Conservation (phyloP, 2,113 vertebrate species). For the Osmerus mordax region DNA sequence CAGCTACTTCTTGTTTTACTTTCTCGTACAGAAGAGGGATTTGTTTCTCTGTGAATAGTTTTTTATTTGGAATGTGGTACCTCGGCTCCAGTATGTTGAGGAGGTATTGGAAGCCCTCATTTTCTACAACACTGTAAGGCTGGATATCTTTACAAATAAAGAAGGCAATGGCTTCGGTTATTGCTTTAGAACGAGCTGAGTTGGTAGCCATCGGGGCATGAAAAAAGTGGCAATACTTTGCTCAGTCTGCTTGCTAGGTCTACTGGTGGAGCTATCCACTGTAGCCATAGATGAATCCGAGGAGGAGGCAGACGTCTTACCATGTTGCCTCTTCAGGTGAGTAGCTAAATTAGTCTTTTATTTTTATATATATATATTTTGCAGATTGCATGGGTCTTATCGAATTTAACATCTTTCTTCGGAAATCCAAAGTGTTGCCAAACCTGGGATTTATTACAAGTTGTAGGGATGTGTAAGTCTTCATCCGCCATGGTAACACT, state of each 20-base stretch:
- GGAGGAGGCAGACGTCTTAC: not conserved
- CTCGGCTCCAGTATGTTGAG: slow-evolving; percentile 9
- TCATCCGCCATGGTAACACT: too few species aligned
- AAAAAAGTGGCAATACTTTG: not conserved
- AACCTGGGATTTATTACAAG: too few species aligned
- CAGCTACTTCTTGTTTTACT: slow-evolving; percentile 5
- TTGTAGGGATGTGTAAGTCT: too few species aligned
- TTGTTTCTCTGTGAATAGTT: slow-evolving; percentile 11
- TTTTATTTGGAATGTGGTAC: slow-evolving; percentile 2
- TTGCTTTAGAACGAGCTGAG: slow-evolving; percentile 4
- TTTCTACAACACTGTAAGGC: slow-evolving; percentile 10
- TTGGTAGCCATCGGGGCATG: not conserved
- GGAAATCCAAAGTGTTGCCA: too few species aligned
- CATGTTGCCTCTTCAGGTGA: too few species aligned
- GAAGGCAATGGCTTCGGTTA: slow-evolving; percentile 10
- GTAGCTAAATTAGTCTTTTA: not conserved
- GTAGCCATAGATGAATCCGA: too few species aligned
- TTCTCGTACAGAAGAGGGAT: slow-evolving; percentile 15
- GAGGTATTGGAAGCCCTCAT: slow-evolving; percentile 10
- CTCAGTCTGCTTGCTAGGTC: not conserved
- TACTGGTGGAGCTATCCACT: not conserved
- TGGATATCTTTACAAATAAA: slow-evolving; percentile 16
- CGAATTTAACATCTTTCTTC: not conserved
- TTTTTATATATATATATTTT: not conserved
- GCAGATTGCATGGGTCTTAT: not conserved